Base-by-base conservation (phyloP, 2,888 invertebrate species). In the Euphydryas editha region DNA sequence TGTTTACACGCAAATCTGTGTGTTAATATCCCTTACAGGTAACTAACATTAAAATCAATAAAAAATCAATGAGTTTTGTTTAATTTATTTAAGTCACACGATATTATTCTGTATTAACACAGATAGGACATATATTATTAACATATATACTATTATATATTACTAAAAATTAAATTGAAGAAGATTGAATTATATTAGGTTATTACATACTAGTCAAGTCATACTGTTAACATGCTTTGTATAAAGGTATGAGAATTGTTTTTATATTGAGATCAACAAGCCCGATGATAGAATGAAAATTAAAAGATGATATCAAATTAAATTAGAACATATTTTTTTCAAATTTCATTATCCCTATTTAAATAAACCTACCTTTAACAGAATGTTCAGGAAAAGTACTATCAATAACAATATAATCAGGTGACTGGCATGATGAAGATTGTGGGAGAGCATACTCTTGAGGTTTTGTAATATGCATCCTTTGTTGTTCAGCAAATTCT, bases 371-470 rank as follows among this genome's bases (percentile, higher is more conserved):
- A 89, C 90, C 90, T 85, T 71, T 87, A 20, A 83, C 59, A 65
- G 78, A 78, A 59, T 68, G 71, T 82, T 59, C 71, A 58, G 58
- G 39, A 42, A 30, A n/a, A 67, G 55, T 62, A 59, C 56, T 61
- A 18, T 76, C 75, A 47, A 63, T 18, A 59, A 80, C 55, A 61
- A 75, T 66, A 71, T 81, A 80, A 75, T 90, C 91, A 57, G 91
- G 91, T 7, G 91, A 90, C 73, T 86, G 87, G 62, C 89, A 89
- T 59, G 86, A 83, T 21, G 74, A 72, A 47, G 69, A 65, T 11
- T 81, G 76, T 39, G 5, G 30, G 8, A 30, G 8, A 30, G 73
- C 62, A 47, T 68, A 58, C 59, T 79, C 75, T 59, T 72, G 61
- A 30, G 49, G 13, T 15, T 47, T 56, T 0, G 21, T 24, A 37